Evolutionary conservation across 2,888 invertebrate species (phyloP).

Genomic region (Torymus texanus): DNA sequence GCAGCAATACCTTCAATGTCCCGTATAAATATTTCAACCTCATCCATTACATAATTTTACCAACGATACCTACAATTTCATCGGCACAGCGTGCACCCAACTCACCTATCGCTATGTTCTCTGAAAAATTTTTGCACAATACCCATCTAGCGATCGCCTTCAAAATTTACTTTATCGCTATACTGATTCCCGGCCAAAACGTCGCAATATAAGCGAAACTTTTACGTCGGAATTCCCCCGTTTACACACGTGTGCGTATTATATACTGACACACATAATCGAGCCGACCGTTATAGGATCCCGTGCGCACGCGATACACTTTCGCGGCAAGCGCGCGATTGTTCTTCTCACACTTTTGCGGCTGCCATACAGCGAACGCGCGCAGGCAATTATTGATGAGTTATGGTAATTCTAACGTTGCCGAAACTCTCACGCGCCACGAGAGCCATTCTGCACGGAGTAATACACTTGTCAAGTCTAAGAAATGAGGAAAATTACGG

Average conservation of each 20-base stretch:
- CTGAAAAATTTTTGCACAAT: too few relatives aligned
- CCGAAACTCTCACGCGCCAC: constrained; percentile 49
- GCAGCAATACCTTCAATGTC: not conserved
- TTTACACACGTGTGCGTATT: not conserved
- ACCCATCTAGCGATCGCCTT: too few relatives aligned
- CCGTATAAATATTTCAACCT: too few relatives aligned
- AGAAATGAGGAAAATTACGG: constrained; percentile 47
- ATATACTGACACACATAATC: constrained; percentile 13
- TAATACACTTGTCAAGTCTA: constrained; percentile 48
- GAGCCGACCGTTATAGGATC: constrained; percentile 16
- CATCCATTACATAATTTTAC: too few relatives aligned
- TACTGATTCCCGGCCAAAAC: too few relatives aligned
- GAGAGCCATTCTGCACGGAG: constrained; percentile 19
- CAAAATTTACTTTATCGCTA: too few relatives aligned
- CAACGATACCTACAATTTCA: too few relatives aligned
- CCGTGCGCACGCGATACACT: constrained; percentile 33
- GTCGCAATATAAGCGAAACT: too few relatives aligned
- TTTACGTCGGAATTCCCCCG: too few relatives aligned
- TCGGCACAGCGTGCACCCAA: too few relatives aligned
- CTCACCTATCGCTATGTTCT: too few relatives aligned
- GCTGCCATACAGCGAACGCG: not conserved
- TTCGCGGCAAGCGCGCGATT: constrained; percentile 42
- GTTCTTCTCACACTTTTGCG: constrained; percentile 51
- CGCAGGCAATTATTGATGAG: constrained; percentile 52
- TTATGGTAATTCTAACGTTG: constrained; percentile 52